These are phyloP conservation scores for Melanocharis versteri DNA, from an alignment of 2,113 vertebrate genomes.

Conservation along the genomic window DNA sequence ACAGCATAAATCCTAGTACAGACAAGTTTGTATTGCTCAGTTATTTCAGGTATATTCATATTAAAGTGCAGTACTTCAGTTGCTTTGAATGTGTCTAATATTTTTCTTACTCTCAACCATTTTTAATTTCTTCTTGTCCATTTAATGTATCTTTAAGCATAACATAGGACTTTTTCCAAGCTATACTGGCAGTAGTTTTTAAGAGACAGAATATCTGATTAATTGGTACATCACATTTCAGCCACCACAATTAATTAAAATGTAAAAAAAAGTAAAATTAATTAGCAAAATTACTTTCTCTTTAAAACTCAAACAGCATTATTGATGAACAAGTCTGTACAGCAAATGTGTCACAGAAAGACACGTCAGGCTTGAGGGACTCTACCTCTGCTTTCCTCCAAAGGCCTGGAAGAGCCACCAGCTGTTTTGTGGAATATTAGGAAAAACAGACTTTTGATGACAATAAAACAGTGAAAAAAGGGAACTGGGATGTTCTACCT, in stretches of 20 bases:
- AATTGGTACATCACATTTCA: background rate
- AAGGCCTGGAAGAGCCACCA: background rate
- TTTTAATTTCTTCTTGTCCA: background rate
- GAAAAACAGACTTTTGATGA: background rate
- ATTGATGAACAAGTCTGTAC: background rate
- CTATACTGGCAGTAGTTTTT: background rate
- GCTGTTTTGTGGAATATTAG: background rate
- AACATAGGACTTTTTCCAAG: background rate
- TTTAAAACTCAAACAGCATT: background rate
- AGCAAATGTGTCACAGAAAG: background rate
- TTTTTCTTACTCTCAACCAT: background rate
- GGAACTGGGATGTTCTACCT: background rate
- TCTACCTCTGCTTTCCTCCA: background rate
- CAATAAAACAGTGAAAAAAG: background rate
- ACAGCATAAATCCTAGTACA: background rate
- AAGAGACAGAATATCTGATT: background rate
- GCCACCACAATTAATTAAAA: background rate
- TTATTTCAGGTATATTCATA: background rate
- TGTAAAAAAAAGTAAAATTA: background rate
- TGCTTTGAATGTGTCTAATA: background rate
- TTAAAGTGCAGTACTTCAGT: background rate
- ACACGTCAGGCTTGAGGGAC: background rate
- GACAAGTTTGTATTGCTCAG: background rate
- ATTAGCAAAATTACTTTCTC: background rate
- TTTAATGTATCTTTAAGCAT: background rate